Evolutionary conservation across 2,888 invertebrate genomes (phyloP).

Genomic region (Ochropleura leucogaster): DNA sequence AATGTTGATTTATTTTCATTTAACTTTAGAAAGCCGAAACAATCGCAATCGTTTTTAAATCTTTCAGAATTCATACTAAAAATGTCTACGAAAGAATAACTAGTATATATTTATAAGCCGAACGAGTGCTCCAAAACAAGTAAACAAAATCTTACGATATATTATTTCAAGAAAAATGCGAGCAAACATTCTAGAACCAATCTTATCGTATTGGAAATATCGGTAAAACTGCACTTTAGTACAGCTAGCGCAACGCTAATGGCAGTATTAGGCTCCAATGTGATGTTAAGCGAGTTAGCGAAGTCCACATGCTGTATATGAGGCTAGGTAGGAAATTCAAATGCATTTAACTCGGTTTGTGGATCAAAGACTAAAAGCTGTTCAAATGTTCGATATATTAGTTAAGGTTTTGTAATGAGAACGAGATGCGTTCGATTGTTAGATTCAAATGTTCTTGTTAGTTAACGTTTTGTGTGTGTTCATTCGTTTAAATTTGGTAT

Average conservation of each 20-base stretch:
- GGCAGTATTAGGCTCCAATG: conserved; percentile 50
- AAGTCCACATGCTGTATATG: conserved; percentile 28
- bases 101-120: neutral
- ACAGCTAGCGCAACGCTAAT: conserved; percentile 32
- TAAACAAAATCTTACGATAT: neutral
- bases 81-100: neutral
- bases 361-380: conserved; percentile 20
- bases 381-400: conserved; percentile 12
- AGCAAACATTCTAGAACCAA: conserved; percentile 21
- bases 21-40: neutral
- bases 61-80: neutral
- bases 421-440: neutral
- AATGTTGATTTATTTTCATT: neutral
- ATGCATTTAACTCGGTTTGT: conserved; percentile 44
- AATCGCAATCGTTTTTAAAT: neutral
- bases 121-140: neutral
- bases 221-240: conserved; percentile 41
- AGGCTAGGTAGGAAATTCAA: conserved; percentile 36
- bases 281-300: conserved; percentile 43
- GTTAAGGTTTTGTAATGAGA: conserved; percentile 11
- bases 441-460: neutral
- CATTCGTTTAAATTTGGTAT: neutral
- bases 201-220: conserved; percentile 15
- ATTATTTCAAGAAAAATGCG: conserved; percentile 15
- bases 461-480: neutral